Evolutionary conservation across 1,140 invertebrate genomes (phyloP).

Genomic region (Steinernema feltiae): DNA sequence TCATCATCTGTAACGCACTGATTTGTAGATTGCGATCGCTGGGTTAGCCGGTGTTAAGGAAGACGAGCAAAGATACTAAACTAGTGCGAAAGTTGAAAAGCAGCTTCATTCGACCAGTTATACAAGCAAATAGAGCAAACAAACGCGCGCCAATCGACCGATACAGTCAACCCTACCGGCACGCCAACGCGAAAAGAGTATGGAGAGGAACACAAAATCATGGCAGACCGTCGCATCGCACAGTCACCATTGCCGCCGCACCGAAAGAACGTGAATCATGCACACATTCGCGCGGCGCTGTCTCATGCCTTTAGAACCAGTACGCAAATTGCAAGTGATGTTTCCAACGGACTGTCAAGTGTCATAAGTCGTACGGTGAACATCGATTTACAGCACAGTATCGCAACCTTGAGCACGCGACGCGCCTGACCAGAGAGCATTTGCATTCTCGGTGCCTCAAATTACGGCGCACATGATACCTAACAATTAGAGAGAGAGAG

Average conservation of each 20-base stretch:
- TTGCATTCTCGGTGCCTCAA: too few species aligned
- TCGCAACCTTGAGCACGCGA: neutral
- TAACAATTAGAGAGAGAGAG: too few species aligned
- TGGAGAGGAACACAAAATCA: neutral
- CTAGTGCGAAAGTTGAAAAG: neutral
- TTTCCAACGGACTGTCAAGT: neutral
- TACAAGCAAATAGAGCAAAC: neutral
- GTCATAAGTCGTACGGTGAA: neutral
- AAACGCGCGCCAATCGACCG: neutral
- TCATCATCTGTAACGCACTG: neutral
- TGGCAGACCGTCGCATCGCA: neutral
- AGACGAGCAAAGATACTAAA: neutral
- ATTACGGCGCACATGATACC: too few species aligned
- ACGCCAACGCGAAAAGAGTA: neutral
- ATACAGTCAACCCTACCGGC: neutral
- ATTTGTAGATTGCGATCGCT: too few species aligned
- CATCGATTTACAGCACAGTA: too few species aligned
- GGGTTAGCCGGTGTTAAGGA: too few species aligned
- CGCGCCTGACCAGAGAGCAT: too few species aligned
- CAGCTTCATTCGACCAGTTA: neutral
- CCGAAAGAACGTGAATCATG: neutral
- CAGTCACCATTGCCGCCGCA: neutral
- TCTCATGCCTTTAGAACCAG: neutral
- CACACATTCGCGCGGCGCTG: neutral
- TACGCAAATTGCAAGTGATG: neutral